Conservation (phyloP, 2,797 vertebrate genomes). For the Picus viridis region DNA sequence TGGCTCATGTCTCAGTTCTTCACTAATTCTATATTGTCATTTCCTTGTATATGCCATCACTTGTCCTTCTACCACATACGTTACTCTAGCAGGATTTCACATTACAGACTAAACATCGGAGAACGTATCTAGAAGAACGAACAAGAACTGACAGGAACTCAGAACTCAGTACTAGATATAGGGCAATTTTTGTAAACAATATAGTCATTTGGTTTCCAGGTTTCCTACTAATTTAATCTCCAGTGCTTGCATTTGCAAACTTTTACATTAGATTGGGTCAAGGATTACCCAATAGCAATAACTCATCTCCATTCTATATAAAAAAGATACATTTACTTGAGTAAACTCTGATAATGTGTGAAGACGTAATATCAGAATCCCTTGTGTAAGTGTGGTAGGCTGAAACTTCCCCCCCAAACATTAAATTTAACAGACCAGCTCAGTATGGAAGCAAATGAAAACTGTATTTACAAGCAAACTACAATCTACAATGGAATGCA, state of each 20-base stretch:
- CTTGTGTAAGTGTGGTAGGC: fast-evolving
- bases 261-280: background rate
- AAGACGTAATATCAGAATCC: background rate
- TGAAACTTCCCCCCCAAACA: no score
- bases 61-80: background rate
- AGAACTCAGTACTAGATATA: background rate
- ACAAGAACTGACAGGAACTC: background rate
- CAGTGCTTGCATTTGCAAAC: background rate
- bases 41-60: background rate
- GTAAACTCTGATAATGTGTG: background rate
- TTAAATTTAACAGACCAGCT: no score
- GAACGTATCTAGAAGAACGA: background rate
- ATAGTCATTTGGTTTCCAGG: background rate
- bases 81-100: background rate
- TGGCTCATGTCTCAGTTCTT: background rate
- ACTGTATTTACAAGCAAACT: no score
- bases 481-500: no score
- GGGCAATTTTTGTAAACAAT: background rate
- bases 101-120: background rate
- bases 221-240: background rate
- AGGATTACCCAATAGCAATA: background rate
- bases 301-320: background rate
- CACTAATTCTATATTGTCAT: background rate
- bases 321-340: background rate
- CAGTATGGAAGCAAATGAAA: no score